A percentile compares a stretch with the other conserved stretches of the same genome.
phyloP scores from a whole-genome alignment of 1,140 invertebrate genomes.

The Tribolium madens region DNA sequence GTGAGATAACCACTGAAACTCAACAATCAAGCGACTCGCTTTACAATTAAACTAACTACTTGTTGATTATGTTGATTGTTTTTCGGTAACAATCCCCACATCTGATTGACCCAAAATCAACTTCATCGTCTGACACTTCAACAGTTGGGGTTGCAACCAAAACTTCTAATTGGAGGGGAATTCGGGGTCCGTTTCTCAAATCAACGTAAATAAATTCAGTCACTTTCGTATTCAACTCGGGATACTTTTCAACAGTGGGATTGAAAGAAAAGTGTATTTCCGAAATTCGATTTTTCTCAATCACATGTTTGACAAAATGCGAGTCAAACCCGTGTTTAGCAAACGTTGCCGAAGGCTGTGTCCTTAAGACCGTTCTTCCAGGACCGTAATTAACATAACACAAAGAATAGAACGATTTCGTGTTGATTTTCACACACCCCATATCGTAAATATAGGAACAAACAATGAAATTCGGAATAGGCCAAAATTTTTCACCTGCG shows the following conservation, averaged over 20 bases:
- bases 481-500: conserved; percentile 35
- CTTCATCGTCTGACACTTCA: neutral
- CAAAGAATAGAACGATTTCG: conserved; percentile 56
- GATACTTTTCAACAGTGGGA: conserved; percentile 45
- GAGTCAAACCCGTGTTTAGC: neutral
- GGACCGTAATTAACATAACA: conserved; percentile 65
- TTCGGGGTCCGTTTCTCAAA: conserved; percentile 52
- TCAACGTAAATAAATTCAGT: conserved; percentile 60
- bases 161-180: conserved; percentile 46
- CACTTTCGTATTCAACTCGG: conserved; percentile 51
- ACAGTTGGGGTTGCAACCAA: conserved; percentile 37
- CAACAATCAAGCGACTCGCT: neutral
- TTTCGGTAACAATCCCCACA: conserved; percentile 64
- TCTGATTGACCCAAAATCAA: conserved; percentile 65
- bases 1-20: conserved; percentile 64
- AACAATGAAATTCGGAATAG: conserved; percentile 62
- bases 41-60: conserved; percentile 59
- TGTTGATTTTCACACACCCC: conserved; percentile 62
- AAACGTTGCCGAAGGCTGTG: neutral
- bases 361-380: conserved; percentile 53
- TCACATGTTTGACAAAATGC: neutral
- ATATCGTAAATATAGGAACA: conserved; percentile 66
- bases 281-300: neutral
- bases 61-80: conserved; percentile 64
- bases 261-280: conserved; percentile 24